A percentile compares a stretch with the other conserved stretches of the same genome.
Conservation (phyloP, 2,888 invertebrate species). For the Nemurella pictetii region DNA sequence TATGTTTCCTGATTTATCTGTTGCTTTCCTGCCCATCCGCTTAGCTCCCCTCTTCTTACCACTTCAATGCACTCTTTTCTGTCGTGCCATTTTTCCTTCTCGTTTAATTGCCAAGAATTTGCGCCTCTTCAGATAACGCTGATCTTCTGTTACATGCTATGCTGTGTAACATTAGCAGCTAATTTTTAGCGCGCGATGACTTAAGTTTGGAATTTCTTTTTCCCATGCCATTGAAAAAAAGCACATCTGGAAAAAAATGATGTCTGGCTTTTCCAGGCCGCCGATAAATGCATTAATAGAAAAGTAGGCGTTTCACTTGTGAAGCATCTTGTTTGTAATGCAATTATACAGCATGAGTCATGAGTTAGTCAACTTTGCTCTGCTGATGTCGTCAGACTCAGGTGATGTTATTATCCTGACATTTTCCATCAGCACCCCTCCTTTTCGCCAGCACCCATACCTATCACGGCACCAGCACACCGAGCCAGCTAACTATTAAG, state of each 20-base stretch:
- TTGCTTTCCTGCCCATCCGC: slow-evolving; percentile 16
- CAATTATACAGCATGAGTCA: neutral
- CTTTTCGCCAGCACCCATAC: neutral
- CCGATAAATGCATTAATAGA: neutral
- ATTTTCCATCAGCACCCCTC: neutral
- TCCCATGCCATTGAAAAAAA: neutral
- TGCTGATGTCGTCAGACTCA: neutral
- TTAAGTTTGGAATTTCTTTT: neutral
- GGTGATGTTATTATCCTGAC: neutral
- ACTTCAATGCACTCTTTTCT: slow-evolving; percentile 2
- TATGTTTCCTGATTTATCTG: slow-evolving; percentile 23
- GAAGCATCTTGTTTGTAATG: neutral
- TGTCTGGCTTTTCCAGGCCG: neutral
- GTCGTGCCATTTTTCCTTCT: neutral
- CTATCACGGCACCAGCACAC: neutral
- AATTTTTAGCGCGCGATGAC: neutral
- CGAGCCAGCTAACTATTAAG: neutral
- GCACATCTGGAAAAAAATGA: neutral
- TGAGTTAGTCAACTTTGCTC: neutral
- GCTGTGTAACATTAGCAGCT: neutral
- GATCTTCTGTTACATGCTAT: neutral
- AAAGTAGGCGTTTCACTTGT: neutral
- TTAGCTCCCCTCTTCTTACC: neutral
- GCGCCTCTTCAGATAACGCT: neutral
- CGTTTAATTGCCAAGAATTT: neutral